Evolutionary conservation across 2,113 vertebrate genomes (phyloP), one percentile per base, ranked within the genome.

Genomic region (Solea solea): DNA sequence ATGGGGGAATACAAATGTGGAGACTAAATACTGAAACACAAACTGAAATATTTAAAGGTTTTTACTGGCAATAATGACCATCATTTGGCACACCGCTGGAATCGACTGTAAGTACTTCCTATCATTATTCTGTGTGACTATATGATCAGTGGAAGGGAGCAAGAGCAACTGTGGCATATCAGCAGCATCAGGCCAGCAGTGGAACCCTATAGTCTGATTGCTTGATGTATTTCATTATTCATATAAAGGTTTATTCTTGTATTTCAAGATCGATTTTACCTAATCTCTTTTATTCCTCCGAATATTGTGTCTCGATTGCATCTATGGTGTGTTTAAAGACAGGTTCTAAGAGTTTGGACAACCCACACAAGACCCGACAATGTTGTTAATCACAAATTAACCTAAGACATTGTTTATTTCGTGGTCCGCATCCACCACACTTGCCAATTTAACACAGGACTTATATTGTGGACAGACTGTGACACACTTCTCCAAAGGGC

Each of bases 401-500:
- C 2, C 16, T 9, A 16, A 69, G 51, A 41, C 49, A 12, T 15
- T 67, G 16, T 50, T 64, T 68, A 16, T 50, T 59, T 10, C 10
- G 15, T 45, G 74, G 65, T 34, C 51, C 27, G 25, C 15, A 3
- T 34, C 3, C 34, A 2, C 34, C 34, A 34, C 34, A 34, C 34
- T 6, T 5, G 21, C 14, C 13, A 13, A 1, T 34, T 57, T 4
- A 57, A 66, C 39, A 68, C 52, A 65, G 52, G 10, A 76, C 76
- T 70, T 11, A 8, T 57, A 71, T 27, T 54, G 41, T 62, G 60
- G 39, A 25, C 62, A 72, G 49, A 70, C 64, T 61, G 65, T 65
- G 64, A 84, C 57, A 81, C 56, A 72, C 56, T 60, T 69, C 53
- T 76, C 64, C 45, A 67, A 83, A 87, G 84, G 78, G 62, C 76